Evolutionary conservation across 2,888 invertebrate species (phyloP).

Genomic region (Leptopilina syphax): DNA sequence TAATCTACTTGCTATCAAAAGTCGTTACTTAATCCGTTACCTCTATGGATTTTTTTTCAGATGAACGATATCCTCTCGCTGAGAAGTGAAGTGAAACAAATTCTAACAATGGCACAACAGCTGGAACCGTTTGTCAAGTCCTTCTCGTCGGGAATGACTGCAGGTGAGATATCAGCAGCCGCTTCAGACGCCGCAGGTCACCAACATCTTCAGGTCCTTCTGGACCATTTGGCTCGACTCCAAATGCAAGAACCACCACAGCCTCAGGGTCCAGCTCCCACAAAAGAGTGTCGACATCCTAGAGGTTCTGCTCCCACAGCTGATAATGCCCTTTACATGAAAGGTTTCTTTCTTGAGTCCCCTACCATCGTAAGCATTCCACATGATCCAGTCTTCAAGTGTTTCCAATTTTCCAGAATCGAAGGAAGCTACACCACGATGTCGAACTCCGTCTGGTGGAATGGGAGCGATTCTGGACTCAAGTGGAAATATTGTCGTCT

Average conservation of each 20-base stretch:
- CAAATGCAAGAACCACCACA: conserved; percentile 72
- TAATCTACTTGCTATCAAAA: no score
- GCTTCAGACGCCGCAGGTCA: conserved; percentile 76
- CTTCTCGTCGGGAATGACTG: conserved; percentile 74
- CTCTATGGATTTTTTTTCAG: conserved; percentile 68
- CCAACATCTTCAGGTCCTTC: conserved; percentile 78
- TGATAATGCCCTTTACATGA: conserved; percentile 75
- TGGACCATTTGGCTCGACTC: conserved; percentile 78
- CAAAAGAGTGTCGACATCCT: conserved; percentile 71
- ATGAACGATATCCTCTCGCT: conserved; percentile 83
- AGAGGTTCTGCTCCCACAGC: conserved; percentile 66
- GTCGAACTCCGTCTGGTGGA: conserved; percentile 70
- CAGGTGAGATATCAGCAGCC: conserved; percentile 69
- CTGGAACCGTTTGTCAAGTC: conserved; percentile 83
- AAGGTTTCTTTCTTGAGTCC: conserved; percentile 61
- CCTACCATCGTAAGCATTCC: no score
- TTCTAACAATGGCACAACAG: conserved; percentile 82
- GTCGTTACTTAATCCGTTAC: no score
- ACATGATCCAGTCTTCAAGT: background rate
- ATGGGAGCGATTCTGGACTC: conserved; percentile 72
- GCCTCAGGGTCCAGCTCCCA: conserved; percentile 64
- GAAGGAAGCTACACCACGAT: conserved; percentile 71
- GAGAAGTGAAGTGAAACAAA: conserved; percentile 82
- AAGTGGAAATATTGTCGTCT: conserved; percentile 73
- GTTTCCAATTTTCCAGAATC: conserved; percentile 61